A percentile compares a stretch with the other conserved stretches of the same genome.
Evolutionary conservation across 2,888 invertebrate species (phyloP).

Genomic region (Mimumesa dahlbomi): DNA sequence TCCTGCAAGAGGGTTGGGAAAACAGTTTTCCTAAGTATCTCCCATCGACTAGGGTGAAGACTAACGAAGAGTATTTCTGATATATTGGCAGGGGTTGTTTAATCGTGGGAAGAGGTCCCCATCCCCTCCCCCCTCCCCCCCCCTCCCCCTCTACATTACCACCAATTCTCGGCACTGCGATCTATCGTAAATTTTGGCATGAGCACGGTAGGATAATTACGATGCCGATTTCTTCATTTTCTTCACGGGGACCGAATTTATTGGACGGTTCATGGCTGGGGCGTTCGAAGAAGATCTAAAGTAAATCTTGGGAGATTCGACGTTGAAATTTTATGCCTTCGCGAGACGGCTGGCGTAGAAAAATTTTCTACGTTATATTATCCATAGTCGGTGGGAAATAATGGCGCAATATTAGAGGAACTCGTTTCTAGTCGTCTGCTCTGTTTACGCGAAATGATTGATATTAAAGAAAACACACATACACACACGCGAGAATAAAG

Average conservation of each 20-base stretch:
- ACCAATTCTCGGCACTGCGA: conserved; percentile 9
- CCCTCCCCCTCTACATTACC: conserved; percentile 4
- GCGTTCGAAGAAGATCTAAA: not conserved
- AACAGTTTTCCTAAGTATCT: conserved; percentile 23
- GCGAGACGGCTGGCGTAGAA: too few relatives aligned
- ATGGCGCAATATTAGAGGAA: too few relatives aligned
- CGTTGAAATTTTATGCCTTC: too few relatives aligned
- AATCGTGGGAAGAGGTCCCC: conserved; percentile 19
- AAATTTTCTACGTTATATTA: too few relatives aligned
- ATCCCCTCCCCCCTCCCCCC: too few relatives aligned
- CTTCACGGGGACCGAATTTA: conserved; percentile 19
- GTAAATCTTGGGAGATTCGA: not conserved
- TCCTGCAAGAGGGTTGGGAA: too few relatives aligned
- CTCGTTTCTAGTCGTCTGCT: too few relatives aligned
- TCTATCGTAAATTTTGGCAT: conserved; percentile 31
- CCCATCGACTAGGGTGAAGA: conserved; percentile 9
- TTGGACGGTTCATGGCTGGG: conserved; percentile 3
- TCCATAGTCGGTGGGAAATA: too few relatives aligned
- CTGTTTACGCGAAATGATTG: too few relatives aligned
- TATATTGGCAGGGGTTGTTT: conserved; percentile 28
- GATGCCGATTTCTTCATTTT: conserved; percentile 36
- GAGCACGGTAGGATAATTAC: conserved; percentile 38
- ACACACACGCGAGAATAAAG: too few relatives aligned
- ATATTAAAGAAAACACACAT: too few relatives aligned
- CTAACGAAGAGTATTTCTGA: conserved; percentile 17